Conservation (phyloP, 2,113 vertebrate genomes). For the Pangasianodon hypophthalmus region DNA sequence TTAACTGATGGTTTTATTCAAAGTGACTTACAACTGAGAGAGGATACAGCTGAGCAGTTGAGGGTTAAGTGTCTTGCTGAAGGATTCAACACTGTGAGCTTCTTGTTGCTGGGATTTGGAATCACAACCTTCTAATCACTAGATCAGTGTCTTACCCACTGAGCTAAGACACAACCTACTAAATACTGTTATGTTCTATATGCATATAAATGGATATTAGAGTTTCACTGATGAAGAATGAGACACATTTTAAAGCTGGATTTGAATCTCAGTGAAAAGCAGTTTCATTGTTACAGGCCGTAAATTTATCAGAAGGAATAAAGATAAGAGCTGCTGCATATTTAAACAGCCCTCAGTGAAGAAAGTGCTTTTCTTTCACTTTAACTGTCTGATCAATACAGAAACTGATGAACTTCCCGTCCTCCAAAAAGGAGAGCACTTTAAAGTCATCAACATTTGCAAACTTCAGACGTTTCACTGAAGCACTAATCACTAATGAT, state of each 20-base stretch:
- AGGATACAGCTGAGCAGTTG: not conserved
- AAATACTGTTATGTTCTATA: not conserved
- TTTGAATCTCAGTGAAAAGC: not conserved
- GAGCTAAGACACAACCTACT: not conserved
- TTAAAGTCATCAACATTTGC: constrained; percentile 19
- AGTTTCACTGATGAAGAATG: not conserved
- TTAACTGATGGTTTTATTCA: not conserved
- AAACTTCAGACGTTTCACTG: constrained; percentile 4
- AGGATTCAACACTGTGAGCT: not conserved
- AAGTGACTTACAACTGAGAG: not conserved
- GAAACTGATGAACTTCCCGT: not conserved
- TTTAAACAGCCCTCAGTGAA: not conserved
- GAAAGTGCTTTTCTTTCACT: not conserved
- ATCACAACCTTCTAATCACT: not conserved
- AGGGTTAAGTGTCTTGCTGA: not conserved
- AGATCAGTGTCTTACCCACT: not conserved
- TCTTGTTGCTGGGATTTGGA: not conserved
- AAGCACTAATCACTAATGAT: not conserved
- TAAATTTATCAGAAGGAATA: not conserved
- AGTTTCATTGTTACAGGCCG: not conserved
- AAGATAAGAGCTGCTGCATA: constrained; percentile 5
- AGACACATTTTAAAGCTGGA: not conserved
- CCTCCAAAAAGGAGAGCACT: not conserved
- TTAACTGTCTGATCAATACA: constrained; percentile 23
- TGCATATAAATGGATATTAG: not conserved